A percentile compares a stretch with the other conserved stretches of the same genome.
Conservation (phyloP, 2,797 vertebrate species). For the Falco naumanni region DNA sequence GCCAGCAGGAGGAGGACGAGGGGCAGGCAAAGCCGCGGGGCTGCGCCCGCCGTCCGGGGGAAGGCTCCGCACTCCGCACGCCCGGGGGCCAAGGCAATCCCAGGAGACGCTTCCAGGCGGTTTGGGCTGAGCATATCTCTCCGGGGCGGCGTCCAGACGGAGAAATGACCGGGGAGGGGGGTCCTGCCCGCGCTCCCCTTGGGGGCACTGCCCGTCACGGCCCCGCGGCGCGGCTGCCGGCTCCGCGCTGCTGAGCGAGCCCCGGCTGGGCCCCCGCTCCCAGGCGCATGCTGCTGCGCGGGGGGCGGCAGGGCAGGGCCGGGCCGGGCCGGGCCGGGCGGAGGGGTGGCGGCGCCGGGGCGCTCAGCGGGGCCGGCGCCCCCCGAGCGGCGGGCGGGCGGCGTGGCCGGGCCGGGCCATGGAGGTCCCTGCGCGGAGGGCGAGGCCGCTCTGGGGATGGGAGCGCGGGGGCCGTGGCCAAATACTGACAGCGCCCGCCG, state of each 20-base stretch:
- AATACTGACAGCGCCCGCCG: conserved; percentile 62
- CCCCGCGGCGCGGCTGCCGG: neutral
- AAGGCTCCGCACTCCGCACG: conserved; percentile 66
- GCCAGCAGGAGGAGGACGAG: conserved; percentile 87
- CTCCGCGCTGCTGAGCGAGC: conserved; percentile 40
- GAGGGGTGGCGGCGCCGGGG: neutral
- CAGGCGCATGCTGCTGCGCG: conserved; percentile 17
- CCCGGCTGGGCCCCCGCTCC: conserved; percentile 35
- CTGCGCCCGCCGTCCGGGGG: conserved; percentile 69
- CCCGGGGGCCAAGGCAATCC: conserved; percentile 72
- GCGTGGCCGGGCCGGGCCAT: conserved; percentile 1
- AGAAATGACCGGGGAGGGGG: conserved; percentile 28
- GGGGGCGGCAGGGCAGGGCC: neutral
- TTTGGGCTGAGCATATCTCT: conserved; percentile 84
- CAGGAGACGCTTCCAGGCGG: conserved; percentile 77
- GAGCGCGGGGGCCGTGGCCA: conserved; percentile 58
- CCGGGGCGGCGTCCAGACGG: conserved; percentile 31
- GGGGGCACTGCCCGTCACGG: conserved; percentile 43
- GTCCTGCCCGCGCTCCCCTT: conserved; percentile 46
- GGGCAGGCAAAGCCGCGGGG: conserved; percentile 75
- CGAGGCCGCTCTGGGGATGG: conserved; percentile 31
- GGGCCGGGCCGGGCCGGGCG: neutral
- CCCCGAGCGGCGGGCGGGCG: conserved; percentile 4
- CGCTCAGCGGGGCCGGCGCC: neutral
- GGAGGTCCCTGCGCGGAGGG: conserved; percentile 3